Percentiles rank a stretch among this genome's conserved stretches.
Evolutionary conservation across 2,113 vertebrate genomes (phyloP).

Genomic region (Podocnemis expansa): DNA sequence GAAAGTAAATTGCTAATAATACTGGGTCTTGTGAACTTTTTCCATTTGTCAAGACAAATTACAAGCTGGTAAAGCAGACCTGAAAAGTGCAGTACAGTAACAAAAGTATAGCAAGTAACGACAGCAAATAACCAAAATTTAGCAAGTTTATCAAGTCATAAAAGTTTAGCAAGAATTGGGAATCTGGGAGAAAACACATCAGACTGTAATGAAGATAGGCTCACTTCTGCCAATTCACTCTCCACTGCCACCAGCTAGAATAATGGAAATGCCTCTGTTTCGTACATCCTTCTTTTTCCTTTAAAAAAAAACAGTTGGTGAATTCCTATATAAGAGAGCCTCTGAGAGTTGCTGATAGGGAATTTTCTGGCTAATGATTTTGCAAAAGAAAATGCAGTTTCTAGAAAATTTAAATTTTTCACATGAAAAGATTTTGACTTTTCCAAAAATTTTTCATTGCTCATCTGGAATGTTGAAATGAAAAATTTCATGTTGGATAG

Average conservation of each 20-base stretch:
- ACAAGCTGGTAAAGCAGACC: constrained; percentile 6
- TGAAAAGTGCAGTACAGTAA: constrained; percentile 14
- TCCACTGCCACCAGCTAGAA: constrained; percentile 14
- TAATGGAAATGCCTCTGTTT: constrained; percentile 22
- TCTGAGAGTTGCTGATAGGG: background rate
- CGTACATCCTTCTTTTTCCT: background rate
- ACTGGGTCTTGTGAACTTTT: background rate
- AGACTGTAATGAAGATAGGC: constrained; percentile 4
- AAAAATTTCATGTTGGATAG: background rate
- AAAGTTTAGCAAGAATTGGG: constrained; percentile 35
- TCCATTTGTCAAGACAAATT: background rate
- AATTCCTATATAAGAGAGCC: background rate
- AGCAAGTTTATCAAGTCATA: background rate
- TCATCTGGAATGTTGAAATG: background rate
- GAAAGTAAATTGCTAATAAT: background rate
- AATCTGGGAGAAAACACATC: constrained; percentile 23
- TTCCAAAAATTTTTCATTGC: background rate
- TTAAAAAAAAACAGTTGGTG: background rate
- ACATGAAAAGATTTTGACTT: background rate
- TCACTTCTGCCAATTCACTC: constrained; percentile 24
- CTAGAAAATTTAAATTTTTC: background rate
- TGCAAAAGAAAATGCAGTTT: constrained; percentile 51
- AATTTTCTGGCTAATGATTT: background rate
- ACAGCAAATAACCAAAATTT: too few species aligned
- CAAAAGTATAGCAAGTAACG: constrained; percentile 11